Evolutionary conservation across 2,113 vertebrate genomes (phyloP).

Genomic region (Thinocorus orbignyianus): DNA sequence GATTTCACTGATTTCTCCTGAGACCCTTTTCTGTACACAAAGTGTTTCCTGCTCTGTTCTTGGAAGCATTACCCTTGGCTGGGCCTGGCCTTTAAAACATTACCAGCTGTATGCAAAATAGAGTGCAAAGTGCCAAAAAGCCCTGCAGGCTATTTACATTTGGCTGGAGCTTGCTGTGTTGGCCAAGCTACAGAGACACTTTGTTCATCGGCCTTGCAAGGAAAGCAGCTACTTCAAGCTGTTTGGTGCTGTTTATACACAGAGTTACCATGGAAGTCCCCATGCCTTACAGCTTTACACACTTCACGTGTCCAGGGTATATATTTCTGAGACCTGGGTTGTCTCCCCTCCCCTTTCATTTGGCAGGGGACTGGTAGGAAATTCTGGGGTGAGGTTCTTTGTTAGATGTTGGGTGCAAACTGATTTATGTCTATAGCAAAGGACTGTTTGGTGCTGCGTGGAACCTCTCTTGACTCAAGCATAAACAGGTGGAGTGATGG

Average conservation of each 20-base stretch:
- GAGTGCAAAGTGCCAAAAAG: slow-evolving; percentile 50
- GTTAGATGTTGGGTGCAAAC: background rate
- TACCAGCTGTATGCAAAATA: slow-evolving; percentile 68
- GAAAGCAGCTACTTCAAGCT: slow-evolving; percentile 61
- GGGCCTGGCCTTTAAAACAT: slow-evolving; percentile 53
- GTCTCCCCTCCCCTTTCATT: background rate
- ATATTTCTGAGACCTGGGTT: background rate
- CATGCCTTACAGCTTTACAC: background rate
- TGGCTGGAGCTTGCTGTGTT: slow-evolving; percentile 56
- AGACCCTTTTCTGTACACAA: slow-evolving; percentile 30
- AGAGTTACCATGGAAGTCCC: slow-evolving; percentile 48
- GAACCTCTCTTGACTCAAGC: background rate
- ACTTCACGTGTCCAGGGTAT: background rate
- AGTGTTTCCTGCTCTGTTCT: slow-evolving; percentile 60
- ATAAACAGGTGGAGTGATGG: background rate
- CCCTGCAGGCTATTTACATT: slow-evolving; percentile 60
- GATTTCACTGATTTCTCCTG: slow-evolving; percentile 46
- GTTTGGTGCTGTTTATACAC: slow-evolving; percentile 46
- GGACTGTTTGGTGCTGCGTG: background rate
- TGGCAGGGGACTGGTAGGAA: background rate
- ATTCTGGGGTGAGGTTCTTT: background rate
- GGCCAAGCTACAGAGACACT: slow-evolving; percentile 64
- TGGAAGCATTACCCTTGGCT: slow-evolving; percentile 53
- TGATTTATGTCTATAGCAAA: background rate
- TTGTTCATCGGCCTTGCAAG: slow-evolving; percentile 29